phyloP scores from a whole-genome alignment of 2,888 invertebrate species.

The Gymnoscelis rufifasciata region DNA sequence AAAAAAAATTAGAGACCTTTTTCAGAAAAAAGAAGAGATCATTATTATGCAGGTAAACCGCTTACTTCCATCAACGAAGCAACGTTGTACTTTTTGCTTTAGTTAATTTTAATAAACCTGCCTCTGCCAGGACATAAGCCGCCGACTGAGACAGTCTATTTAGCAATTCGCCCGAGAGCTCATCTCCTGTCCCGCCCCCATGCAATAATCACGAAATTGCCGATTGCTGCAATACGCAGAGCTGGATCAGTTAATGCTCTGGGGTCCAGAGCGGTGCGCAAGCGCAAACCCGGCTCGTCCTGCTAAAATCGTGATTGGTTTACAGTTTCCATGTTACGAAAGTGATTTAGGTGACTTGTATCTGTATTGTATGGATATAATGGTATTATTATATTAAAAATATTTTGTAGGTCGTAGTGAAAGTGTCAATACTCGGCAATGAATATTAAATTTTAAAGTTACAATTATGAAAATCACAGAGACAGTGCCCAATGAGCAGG shows the following conservation, averaged over 20 bases:
- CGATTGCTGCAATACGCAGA: constrained; percentile 71
- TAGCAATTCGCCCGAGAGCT: constrained; percentile 63
- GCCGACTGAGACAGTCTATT: constrained; percentile 45
- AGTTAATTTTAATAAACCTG: too few relatives aligned
- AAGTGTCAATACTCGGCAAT: constrained; percentile 15
- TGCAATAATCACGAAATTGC: constrained; percentile 66
- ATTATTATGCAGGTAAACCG: too few relatives aligned
- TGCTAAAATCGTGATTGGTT: too few relatives aligned
- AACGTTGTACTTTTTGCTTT: too few relatives aligned
- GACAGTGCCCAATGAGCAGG: constrained; percentile 36
- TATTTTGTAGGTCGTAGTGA: constrained; percentile 9
- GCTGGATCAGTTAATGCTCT: constrained; percentile 60
- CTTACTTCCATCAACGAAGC: not conserved
- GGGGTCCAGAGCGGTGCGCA: constrained; percentile 40
- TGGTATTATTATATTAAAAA: too few relatives aligned
- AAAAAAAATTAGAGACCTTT: too few relatives aligned
- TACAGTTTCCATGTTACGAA: too few relatives aligned
- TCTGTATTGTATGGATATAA: too few relatives aligned
- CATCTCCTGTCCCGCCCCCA: constrained; percentile 64
- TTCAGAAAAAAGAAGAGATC: too few relatives aligned
- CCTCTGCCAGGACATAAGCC: constrained; percentile 2
- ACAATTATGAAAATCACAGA: constrained; percentile 61
- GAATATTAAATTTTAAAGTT: constrained; percentile 9
- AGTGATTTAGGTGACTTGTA: too few relatives aligned
- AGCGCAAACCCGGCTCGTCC: constrained; percentile 28